Base-by-base conservation (phyloP, 2,113 vertebrate genomes). In the Otus sunia region DNA sequence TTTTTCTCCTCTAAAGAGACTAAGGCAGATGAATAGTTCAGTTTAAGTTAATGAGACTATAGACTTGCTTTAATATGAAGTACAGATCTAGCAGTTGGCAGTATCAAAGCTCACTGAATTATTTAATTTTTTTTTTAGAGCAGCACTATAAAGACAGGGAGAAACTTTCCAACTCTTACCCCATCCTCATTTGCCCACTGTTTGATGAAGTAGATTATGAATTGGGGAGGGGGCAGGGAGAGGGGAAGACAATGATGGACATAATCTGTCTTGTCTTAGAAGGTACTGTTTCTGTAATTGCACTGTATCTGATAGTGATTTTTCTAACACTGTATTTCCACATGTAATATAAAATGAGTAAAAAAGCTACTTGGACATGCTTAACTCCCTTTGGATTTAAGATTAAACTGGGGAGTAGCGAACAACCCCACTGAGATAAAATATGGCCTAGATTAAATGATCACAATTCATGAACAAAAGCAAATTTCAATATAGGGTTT, bases 221-320 rank as follows among this genome's bases (percentile, higher is more conserved):
- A 29, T 0, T 63, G n/a, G 25, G 18, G 85, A 43, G 43, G 43
- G 29, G 6, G 12, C 0, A 0, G 23, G 8, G 21, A 77, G 16
- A n/a, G 10, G 26, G 20, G 3, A 56, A 32, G 17, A 25, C 17
- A 11, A 4, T 19, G 12, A 55, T 10, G 6, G 15, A 39, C 8
- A 13, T 6, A 13, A 71, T 26, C 10, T 14, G 15, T 49, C 22
- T 52, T 64, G 4, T 12, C 23, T 47, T 73, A 18, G 20, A 45
- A 60, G 88, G 37, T 16, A 50, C 10, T 30, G 27, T 11, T 71
- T 78, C 21, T 86, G 29, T 43, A 55, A n/a, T 3, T 32, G 27
- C 13, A 36, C 12, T 45, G n/a, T 19, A 41, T 29, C 27, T 16
- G 23, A 58, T 11, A 12, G 43, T 37, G 13, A 52, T 30, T 87